Evolutionary conservation across 2,797 vertebrate genomes (phyloP), one percentile per base, ranked within the genome.

Genomic region (Petrocephalus schoutedeni): DNA sequence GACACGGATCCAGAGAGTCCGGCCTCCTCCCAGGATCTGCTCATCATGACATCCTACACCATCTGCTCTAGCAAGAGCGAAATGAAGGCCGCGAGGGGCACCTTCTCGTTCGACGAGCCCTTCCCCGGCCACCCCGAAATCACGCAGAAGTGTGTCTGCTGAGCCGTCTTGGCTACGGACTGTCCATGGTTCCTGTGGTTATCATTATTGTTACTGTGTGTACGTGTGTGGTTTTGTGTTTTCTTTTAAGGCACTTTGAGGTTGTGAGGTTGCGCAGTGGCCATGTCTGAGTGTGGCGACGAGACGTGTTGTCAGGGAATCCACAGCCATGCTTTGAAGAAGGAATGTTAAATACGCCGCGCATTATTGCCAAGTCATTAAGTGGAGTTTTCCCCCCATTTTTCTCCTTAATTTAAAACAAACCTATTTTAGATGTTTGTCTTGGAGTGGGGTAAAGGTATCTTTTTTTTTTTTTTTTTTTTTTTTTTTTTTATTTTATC

Each of bases 81-180:
- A 80, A 91, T 96, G 49, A 95, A 96, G 89, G 86, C 93, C 0
- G 94, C 95, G 12, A 93, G 95, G 9, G 92, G 92, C 36, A 41
- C 95, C 86, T 97, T 96, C 91, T 93, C 92, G 84, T 96, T 96
- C 89, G 88, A 91, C 1, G 94, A 96, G 86, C 74, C 95, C 0
- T 96, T 95, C 64, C 91, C 91, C 45, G 90, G 93, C 0, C 92
- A 92, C 0, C 91, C 94, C 0, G 95, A 97, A 89, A 96, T 96
- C 23, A 92, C 96, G 92, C 95, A 94, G 88, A 95, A 95, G 90
- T 91, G 97, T 88, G 95, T 96, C 89, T 97, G 95, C 93, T 97
- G 94, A 95, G 2, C 82, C 82, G 3, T 19, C 41, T 80, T 10
- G 41, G 16, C 74, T 74, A 5, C 7, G 67, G 67, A 74, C 74